Conservation (phyloP, 2,888 invertebrate species). For the Chloroclystis v-ata region DNA sequence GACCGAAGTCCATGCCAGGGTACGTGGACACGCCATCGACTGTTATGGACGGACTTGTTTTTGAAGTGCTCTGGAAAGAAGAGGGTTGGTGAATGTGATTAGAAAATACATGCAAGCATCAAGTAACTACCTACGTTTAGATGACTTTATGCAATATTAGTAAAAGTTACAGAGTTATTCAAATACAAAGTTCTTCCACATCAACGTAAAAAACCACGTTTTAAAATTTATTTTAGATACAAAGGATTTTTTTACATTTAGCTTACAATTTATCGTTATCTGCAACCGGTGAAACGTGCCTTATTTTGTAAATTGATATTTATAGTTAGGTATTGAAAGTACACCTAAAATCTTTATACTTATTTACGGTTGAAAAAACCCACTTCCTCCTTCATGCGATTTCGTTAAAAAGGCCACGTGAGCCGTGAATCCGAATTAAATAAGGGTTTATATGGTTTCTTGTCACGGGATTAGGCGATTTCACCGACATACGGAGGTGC, state of each 20-base stretch:
- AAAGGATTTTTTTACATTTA: too few species aligned
- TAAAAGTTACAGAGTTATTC: too few species aligned
- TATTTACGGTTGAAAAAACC: not conserved
- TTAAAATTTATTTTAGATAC: too few species aligned
- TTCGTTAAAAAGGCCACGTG: not conserved
- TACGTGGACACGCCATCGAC: conserved; percentile 72
- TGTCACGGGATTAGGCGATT: not conserved
- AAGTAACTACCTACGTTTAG: too few species aligned
- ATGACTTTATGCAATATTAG: too few species aligned
- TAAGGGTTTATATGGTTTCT: not conserved
- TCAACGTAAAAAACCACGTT: too few species aligned
- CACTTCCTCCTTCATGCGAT: not conserved
- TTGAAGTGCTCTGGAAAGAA: conserved; percentile 61
- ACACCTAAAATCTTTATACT: not conserved
- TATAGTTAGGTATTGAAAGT: too few species aligned
- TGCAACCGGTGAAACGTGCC: too few species aligned
- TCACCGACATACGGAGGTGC: not conserved
- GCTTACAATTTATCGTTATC: too few species aligned
- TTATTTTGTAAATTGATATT: too few species aligned
- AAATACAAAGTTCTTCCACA: too few species aligned
- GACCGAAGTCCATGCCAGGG: conserved; percentile 78
- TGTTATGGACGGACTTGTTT: conserved; percentile 74
- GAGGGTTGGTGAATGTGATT: too few species aligned
- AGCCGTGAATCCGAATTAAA: not conserved
- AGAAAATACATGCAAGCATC: not conserved